phyloP scores from a whole-genome alignment of 2,888 invertebrate genomes.

The Balanococcus diminutus region DNA sequence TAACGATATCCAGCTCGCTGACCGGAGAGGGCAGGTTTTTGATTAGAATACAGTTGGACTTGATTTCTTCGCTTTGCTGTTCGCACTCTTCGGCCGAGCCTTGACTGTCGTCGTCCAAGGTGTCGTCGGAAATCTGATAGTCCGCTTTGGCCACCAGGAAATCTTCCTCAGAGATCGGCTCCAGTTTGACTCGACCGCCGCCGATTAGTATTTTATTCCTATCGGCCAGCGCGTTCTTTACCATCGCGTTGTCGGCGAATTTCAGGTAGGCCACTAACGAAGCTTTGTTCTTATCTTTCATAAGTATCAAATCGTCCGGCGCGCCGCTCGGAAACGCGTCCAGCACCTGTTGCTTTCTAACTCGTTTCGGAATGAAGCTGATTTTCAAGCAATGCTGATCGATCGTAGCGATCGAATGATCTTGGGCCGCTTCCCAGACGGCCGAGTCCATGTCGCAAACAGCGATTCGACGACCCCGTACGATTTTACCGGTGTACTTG shows the following conservation, averaged over 20 bases:
- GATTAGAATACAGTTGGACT: slow-evolving; percentile 68
- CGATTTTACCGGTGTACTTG: slow-evolving; percentile 66
- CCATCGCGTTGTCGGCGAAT: slow-evolving; percentile 36
- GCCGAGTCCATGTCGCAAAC: neutral
- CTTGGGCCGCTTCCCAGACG: neutral
- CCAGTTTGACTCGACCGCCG: slow-evolving; percentile 26
- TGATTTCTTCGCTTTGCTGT: neutral
- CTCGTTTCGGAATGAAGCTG: slow-evolving; percentile 40
- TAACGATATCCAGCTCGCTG: slow-evolving; percentile 77
- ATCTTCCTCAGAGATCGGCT: slow-evolving; percentile 26
- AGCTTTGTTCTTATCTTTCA: slow-evolving; percentile 39
- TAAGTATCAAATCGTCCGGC: slow-evolving; percentile 2
- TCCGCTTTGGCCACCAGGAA: neutral
- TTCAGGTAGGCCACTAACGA: slow-evolving; percentile 51
- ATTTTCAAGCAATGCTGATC: slow-evolving; percentile 38
- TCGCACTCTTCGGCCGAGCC: neutral
- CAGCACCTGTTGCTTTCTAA: neutral
- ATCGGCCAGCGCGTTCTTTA: slow-evolving; percentile 22
- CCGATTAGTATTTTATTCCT: slow-evolving; percentile 8
- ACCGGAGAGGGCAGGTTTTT: slow-evolving; percentile 77
- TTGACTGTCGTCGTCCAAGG: neutral
- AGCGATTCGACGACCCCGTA: neutral
- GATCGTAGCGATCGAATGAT: neutral
- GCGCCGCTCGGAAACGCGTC: neutral
- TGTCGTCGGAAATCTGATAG: neutral